These are phyloP conservation scores for Madoqua kirkii DNA, from an alignment of 2,113 vertebrate genomes.

Conservation along the genomic window DNA sequence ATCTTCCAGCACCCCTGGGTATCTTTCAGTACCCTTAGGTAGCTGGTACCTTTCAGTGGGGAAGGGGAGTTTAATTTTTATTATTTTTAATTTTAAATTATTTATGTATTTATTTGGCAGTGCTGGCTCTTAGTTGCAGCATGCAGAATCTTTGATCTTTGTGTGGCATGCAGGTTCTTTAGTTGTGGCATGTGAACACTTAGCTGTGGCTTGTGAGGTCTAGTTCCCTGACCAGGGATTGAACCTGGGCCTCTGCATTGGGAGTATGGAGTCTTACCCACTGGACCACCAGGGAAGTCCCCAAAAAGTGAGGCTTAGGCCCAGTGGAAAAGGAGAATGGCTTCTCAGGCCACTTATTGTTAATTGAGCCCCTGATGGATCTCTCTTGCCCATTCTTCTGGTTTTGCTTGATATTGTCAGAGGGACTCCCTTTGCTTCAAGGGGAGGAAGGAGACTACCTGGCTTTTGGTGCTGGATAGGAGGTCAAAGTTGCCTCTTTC, in stretches of 20 bases:
- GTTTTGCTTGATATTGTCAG: not conserved
- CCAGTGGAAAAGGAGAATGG: not conserved
- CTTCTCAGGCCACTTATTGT: not conserved
- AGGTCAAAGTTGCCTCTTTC: not conserved
- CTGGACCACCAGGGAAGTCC: not conserved
- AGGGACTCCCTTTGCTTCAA: not conserved
- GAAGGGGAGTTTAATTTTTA: not conserved
- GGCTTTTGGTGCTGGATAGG: not conserved
- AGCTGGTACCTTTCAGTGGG: not conserved
- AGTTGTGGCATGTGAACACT: not conserved
- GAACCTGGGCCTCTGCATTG: accelerated
- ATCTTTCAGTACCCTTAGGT: not conserved
- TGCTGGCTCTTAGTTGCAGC: not conserved
- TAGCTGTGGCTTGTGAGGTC: not conserved
- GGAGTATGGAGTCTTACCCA: not conserved
- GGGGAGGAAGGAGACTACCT: not conserved
- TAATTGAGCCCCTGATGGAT: not conserved
- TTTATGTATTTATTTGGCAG: not conserved
- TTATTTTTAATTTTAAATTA: not conserved
- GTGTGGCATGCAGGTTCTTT: not conserved
- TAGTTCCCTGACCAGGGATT: not conserved
- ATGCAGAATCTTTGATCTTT: not conserved
- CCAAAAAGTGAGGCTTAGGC: not conserved
- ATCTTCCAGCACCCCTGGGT: not conserved
- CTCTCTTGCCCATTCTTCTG: not conserved